Conservation (phyloP, 2,113 vertebrate species). For the Anoplopoma fimbria region DNA sequence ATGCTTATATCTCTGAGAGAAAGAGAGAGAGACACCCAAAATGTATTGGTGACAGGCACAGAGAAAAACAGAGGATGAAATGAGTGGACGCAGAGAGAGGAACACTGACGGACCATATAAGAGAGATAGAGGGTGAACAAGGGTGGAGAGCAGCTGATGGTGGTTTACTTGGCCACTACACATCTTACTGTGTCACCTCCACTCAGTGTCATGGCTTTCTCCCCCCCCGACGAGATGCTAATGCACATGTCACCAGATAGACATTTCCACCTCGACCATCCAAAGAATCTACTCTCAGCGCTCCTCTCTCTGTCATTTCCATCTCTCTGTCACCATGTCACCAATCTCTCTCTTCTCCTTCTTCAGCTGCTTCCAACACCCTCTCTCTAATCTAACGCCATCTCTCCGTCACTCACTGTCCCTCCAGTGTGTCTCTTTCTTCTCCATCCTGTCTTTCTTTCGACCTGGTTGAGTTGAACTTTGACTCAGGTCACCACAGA, state of each 20-base stretch:
- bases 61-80: background rate
- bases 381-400: slow-evolving; percentile 52
- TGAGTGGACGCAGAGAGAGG: slow-evolving; percentile 20
- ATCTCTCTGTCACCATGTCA: background rate
- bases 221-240: slow-evolving; percentile 62
- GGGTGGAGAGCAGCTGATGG: slow-evolving; percentile 29
- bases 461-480: slow-evolving; percentile 21
- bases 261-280: slow-evolving; percentile 54
- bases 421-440: slow-evolving; percentile 3
- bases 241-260: slow-evolving; percentile 72
- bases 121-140: slow-evolving; percentile 11
- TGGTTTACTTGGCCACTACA: slow-evolving; percentile 51
- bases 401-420: slow-evolving; percentile 50
- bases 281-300: slow-evolving; percentile 38
- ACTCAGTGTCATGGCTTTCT: slow-evolving; percentile 64
- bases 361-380: slow-evolving; percentile 36
- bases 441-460: slow-evolving; percentile 5
- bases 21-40: slow-evolving; percentile 7
- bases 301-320: slow-evolving; percentile 42
- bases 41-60: slow-evolving; percentile 20
- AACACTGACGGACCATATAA: slow-evolving; percentile 40
- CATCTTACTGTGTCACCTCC: slow-evolving; percentile 54
- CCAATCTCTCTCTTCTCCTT: slow-evolving; percentile 21
- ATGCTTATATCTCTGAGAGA: slow-evolving; percentile 36
- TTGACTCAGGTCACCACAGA: slow-evolving; percentile 12